phyloP scores from a whole-genome alignment of 2,888 invertebrate species.

The Ganaspis brasiliensis region DNA sequence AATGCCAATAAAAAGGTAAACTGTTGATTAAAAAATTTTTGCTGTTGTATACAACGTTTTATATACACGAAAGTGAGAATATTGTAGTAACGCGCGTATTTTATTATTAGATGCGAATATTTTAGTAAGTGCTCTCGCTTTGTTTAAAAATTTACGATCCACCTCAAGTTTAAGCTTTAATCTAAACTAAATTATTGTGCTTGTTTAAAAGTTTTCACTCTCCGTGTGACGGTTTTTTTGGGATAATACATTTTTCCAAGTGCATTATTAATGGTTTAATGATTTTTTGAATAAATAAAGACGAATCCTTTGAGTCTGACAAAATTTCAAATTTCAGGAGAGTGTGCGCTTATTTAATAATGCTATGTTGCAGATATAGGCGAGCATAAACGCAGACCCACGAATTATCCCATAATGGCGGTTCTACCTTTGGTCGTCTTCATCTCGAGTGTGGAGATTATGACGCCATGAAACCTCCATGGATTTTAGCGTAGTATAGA shows the following conservation, averaged over 20 bases:
- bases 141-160: neutral
- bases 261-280: conserved; percentile 6
- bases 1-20: no score
- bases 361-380: neutral
- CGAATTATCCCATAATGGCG: conserved; percentile 52
- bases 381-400: conserved; percentile 15
- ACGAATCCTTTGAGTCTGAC: conserved; percentile 12
- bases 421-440: conserved; percentile 58
- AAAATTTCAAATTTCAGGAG: conserved; percentile 17
- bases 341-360: conserved; percentile 26
- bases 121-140: neutral
- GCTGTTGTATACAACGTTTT: no score
- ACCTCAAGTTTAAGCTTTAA: conserved; percentile 1
- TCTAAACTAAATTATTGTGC: neutral
- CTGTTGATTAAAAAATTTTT: no score
- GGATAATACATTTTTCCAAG: neutral
- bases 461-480: conserved; percentile 37
- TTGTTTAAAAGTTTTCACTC: conserved; percentile 2
- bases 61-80: no score
- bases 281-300: neutral
- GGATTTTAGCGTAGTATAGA: conserved; percentile 34
- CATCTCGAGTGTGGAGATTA: conserved; percentile 50
- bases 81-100: no score
- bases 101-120: no score
- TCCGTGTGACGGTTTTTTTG: neutral